Evolutionary conservation across 2,797 vertebrate species (phyloP).

Genomic region (Malacoraja senta): DNA sequence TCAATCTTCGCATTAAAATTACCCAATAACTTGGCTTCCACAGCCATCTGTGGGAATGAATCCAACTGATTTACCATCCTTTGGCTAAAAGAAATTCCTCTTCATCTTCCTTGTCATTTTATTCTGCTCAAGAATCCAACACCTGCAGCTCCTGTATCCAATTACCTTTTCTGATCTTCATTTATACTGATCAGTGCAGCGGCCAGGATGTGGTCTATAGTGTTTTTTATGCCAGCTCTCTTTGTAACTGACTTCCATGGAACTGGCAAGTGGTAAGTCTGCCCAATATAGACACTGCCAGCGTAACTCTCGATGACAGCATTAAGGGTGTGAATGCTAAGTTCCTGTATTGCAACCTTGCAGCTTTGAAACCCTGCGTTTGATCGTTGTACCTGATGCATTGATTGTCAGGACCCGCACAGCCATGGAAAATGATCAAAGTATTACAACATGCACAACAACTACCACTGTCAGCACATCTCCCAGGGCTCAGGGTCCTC

Average conservation of each 20-base stretch:
- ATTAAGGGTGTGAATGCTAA: neutral
- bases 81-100: no score
- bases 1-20: no score
- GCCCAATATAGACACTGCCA: neutral
- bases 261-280: neutral
- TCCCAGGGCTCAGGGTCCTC: conserved; percentile 61
- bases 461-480: conserved; percentile 57
- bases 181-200: neutral
- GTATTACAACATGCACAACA: conserved; percentile 55
- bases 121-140: no score
- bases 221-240: neutral
- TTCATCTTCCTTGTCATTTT: no score
- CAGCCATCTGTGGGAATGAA: no score
- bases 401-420: conserved; percentile 39
- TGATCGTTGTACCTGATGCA: neutral
- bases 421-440: conserved; percentile 68
- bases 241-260: neutral
- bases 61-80: no score
- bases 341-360: neutral
- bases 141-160: no score
- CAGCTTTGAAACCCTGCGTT: neutral
- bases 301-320: neutral
- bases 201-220: neutral
- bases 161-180: neutral
- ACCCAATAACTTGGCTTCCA: no score